Percentiles rank a stretch among this genome's conserved stretches.
Evolutionary conservation across 1,140 invertebrate genomes (phyloP).

Genomic region (Diabrotica undecimpunctata): DNA sequence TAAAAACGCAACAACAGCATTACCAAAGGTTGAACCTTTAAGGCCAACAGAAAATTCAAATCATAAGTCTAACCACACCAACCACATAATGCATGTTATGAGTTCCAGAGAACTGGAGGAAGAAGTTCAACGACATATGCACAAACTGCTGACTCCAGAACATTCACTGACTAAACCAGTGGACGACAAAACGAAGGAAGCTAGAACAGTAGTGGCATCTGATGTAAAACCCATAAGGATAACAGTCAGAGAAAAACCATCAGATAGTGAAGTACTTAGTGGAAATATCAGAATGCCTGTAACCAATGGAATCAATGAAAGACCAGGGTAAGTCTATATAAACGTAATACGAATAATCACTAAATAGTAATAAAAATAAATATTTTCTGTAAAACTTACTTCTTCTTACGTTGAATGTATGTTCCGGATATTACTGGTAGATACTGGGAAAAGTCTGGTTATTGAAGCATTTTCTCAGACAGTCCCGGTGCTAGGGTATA

Average conservation of each 20-base stretch:
- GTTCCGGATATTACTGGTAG: too few species aligned
- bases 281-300: constrained; percentile 41
- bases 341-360: not conserved
- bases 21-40: constrained; percentile 24
- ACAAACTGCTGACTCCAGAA: constrained; percentile 32
- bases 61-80: constrained; percentile 27
- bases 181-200: constrained; percentile 35
- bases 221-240: constrained; percentile 46
- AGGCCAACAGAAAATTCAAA: constrained; percentile 20
- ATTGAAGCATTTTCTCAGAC: too few species aligned
- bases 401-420: too few species aligned
- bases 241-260: constrained; percentile 42
- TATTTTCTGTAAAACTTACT: too few species aligned
- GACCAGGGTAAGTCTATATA: constrained; percentile 37
- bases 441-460: too few species aligned
- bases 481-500: too few species aligned
- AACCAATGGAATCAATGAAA: constrained; percentile 42
- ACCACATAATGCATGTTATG: constrained; percentile 31
- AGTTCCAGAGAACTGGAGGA: constrained; percentile 30
- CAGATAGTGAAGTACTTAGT: constrained; percentile 44
- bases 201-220: constrained; percentile 37
- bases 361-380: too few species aligned
- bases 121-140: constrained; percentile 38
- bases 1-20: constrained; percentile 25
- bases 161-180: constrained; percentile 31